Conservation (phyloP, 1,140 invertebrate species). For the Lepidostoma basale region DNA sequence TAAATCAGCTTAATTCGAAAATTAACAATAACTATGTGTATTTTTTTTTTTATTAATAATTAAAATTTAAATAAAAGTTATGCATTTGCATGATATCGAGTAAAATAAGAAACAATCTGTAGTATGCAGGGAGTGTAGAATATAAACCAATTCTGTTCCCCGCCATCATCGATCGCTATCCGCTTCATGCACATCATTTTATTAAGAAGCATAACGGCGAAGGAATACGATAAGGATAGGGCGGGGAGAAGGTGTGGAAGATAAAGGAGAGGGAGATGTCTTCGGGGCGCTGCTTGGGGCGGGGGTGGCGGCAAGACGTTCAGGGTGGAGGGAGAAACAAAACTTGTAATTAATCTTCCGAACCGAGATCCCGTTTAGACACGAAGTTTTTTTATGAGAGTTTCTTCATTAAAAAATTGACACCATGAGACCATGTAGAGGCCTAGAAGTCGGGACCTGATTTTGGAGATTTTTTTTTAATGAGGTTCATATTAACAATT, state of each 20-base stretch:
- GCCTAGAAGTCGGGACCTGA: not conserved
- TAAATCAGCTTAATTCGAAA: too few relatives aligned
- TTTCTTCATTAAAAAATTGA: slow-evolving; percentile 24
- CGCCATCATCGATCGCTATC: slow-evolving; percentile 8
- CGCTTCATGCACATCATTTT: slow-evolving; percentile 21
- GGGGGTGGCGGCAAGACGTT: slow-evolving; percentile 2
- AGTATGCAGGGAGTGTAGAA: too few relatives aligned
- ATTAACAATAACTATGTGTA: too few relatives aligned
- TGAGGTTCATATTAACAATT: too few relatives aligned
- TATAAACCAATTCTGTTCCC: too few relatives aligned
- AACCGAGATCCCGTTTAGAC: slow-evolving; percentile 25
- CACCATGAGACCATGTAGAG: slow-evolving; percentile 3
- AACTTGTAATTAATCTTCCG: slow-evolving; percentile 46
- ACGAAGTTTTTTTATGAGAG: slow-evolving; percentile 20
- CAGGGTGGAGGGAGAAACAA: slow-evolving; percentile 31
- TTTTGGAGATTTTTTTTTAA: too few relatives aligned
- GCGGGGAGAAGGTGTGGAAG: not conserved
- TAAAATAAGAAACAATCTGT: too few relatives aligned
- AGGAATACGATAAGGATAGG: not conserved
- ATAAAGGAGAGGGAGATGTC: slow-evolving; percentile 8
- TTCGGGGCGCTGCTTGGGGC: not conserved
- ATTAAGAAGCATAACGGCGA: not conserved
- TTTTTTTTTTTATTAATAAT: too few relatives aligned
- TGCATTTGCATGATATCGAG: too few relatives aligned
- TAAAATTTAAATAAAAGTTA: too few relatives aligned